Percentiles rank a stretch among this genome's conserved stretches.
phyloP scores from a whole-genome alignment of 2,888 invertebrate genomes.

The Chrysina gloriosa region DNA sequence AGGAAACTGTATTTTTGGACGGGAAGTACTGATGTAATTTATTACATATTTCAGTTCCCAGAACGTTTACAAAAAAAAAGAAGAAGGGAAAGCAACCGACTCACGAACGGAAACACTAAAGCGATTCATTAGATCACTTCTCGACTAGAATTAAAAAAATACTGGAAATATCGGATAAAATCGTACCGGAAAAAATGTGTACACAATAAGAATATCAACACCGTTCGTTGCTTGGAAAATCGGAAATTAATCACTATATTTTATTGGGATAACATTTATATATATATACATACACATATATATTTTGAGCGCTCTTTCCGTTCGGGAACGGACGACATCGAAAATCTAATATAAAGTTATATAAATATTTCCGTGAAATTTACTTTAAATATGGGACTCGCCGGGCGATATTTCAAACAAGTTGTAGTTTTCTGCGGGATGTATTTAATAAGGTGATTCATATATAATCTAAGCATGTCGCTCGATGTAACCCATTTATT shows the following conservation, averaged over 20 bases:
- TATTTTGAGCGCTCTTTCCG: no score
- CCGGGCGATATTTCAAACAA: not conserved
- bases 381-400: not conserved
- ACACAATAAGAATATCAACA: not conserved
- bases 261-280: not conserved
- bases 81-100: not conserved
- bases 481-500: slow-evolving; percentile 26
- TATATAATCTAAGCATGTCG: slow-evolving; percentile 2
- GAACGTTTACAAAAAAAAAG: not conserved
- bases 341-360: not conserved
- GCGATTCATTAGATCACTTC: not conserved
- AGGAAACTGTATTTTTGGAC: slow-evolving; percentile 3
- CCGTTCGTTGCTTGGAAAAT: not conserved
- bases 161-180: slow-evolving; percentile 1
- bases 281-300: not conserved
- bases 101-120: not conserved
- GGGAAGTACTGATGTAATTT: slow-evolving; percentile 10
- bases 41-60: slow-evolving; percentile 10
- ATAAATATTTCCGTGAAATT: slow-evolving; percentile 5
- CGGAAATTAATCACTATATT: not conserved
- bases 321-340: not conserved
- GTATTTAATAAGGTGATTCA: slow-evolving; percentile 34
- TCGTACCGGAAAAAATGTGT: not conserved
- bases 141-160: not conserved
- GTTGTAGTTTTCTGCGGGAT: no score